Base-by-base conservation (phyloP, 2,888 invertebrate genomes). In the Ethmia dodecea region DNA sequence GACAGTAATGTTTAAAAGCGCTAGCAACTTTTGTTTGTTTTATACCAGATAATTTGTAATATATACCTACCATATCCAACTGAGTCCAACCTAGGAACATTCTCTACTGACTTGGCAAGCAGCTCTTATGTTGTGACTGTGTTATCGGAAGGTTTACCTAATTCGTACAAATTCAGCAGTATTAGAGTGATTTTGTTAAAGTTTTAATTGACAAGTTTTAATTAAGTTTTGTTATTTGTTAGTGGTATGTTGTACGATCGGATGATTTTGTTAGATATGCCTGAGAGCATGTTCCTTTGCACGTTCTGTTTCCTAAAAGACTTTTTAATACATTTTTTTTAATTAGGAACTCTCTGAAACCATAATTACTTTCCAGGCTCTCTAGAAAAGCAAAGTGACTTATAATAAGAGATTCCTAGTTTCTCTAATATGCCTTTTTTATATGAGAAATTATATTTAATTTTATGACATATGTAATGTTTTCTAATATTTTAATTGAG, bases 181-280 rank as follows among this genome's bases (percentile, higher is more conserved):
- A 86, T 86, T 86, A 86, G 75, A 79, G 83, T 84, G 84, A 84
- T 86, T 86, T 83, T 83, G 83, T 86, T 84, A 86, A 86, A 77
- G 83, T 81, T 84, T 74, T 81, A 74, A 80, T 74, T 73, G 76
- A 77, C 57, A 70, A 55, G 71, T 72, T 69, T 79, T 80, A 76
- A 80, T 80, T 86, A 83, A 83, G 80, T 84, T 75, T 78, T 80
- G 81, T 84, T 84, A 78, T 79, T 83, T 84, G 80, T 83, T 83
- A 79, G 66, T 62, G 54, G 66, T 60, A 58, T 65, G 61, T 63
- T 64, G 54, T 60, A 67, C 62, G 62, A 25, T 28, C 22, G 13
- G 16, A 35, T n/a, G n/a, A 14, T 22, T 22, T n/a, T 22, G 8
- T 22, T 22, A 22, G 22, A n/a, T 10, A 26, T 12, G 11, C 6